These are phyloP conservation scores for Ophiodon elongatus DNA, from an alignment of 2,113 vertebrate species.

Conservation along the genomic window DNA sequence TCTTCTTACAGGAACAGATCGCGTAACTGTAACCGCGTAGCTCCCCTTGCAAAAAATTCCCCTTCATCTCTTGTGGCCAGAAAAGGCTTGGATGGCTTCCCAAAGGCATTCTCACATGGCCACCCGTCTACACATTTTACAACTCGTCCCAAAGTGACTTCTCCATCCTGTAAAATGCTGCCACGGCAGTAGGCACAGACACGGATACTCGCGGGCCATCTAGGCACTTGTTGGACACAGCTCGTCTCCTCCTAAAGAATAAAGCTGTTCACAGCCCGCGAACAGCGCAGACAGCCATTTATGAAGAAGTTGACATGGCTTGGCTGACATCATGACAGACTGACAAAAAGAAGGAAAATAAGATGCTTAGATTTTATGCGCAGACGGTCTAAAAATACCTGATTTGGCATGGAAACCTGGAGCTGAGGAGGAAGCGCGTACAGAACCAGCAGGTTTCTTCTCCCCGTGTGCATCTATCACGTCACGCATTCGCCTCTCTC, in stretches of 20 bases:
- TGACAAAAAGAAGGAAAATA: slow-evolving; percentile 47
- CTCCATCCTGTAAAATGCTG: slow-evolving; percentile 19
- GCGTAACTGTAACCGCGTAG: slow-evolving; percentile 13
- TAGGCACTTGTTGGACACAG: slow-evolving; percentile 2
- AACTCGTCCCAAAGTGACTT: slow-evolving; percentile 22
- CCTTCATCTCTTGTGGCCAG: slow-evolving; percentile 30
- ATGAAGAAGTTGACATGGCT: slow-evolving; percentile 24
- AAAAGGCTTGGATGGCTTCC: slow-evolving; percentile 32
- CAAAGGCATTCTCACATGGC: slow-evolving; percentile 22
- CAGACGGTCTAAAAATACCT: slow-evolving; percentile 44
- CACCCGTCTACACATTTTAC: slow-evolving; percentile 32
- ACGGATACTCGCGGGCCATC: slow-evolving; percentile 28
- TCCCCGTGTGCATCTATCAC: slow-evolving; percentile 30
- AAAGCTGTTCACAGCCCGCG: slow-evolving; percentile 19
- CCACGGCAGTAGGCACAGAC: background rate
- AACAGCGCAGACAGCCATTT: slow-evolving; percentile 37
- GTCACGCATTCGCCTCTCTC: slow-evolving; percentile 15
- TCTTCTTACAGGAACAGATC: slow-evolving; percentile 3
- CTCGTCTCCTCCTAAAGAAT: background rate
- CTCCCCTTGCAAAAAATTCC: slow-evolving; percentile 42
- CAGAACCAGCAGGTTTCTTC: slow-evolving; percentile 22
- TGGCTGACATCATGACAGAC: slow-evolving; percentile 39
- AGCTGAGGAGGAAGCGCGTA: slow-evolving; percentile 27
- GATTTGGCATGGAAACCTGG: slow-evolving; percentile 39
- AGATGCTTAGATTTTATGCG: slow-evolving; percentile 22